Conservation (phyloP, 2,797 vertebrate genomes). For the Cynopterus sphinx region DNA sequence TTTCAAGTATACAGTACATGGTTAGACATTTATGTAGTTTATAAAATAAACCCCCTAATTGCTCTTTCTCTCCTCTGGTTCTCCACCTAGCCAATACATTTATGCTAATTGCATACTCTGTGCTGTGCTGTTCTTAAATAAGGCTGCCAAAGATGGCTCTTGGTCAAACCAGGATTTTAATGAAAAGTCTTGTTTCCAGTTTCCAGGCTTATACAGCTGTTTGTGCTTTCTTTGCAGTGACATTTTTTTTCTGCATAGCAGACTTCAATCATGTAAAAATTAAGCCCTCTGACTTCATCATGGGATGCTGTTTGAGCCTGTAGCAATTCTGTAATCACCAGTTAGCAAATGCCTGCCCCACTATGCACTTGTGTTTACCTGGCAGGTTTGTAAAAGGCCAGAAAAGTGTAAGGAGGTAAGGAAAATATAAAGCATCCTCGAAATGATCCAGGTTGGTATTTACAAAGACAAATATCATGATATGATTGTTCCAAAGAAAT, state of each 20-base stretch:
- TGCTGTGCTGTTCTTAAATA: neutral
- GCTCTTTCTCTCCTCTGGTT: too few relatives aligned
- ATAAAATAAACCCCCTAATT: too few relatives aligned
- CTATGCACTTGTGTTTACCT: neutral
- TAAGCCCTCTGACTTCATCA: neutral
- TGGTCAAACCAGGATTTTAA: constrained; percentile 1
- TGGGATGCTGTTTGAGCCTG: neutral
- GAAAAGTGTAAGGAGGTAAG: neutral
- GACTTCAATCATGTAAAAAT: neutral
- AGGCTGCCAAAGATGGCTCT: neutral
- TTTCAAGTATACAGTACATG: too few relatives aligned
- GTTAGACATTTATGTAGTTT: too few relatives aligned
- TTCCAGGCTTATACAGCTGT: neutral
- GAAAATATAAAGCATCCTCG: neutral
- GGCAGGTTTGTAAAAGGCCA: neutral
- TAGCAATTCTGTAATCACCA: neutral
- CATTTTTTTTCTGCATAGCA: neutral
- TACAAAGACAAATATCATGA: constrained; percentile 42
- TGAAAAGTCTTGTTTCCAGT: neutral
- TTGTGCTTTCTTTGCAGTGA: neutral
- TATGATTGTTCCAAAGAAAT: constrained; percentile 38
- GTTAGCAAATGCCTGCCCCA: neutral
- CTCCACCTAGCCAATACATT: too few relatives aligned
- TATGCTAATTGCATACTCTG: neutral
- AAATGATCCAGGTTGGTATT: neutral